Evolutionary conservation across 1,140 invertebrate species (phyloP), one percentile per base, ranked within the genome.

Genomic region (Cyphomyrmex costatus): DNA sequence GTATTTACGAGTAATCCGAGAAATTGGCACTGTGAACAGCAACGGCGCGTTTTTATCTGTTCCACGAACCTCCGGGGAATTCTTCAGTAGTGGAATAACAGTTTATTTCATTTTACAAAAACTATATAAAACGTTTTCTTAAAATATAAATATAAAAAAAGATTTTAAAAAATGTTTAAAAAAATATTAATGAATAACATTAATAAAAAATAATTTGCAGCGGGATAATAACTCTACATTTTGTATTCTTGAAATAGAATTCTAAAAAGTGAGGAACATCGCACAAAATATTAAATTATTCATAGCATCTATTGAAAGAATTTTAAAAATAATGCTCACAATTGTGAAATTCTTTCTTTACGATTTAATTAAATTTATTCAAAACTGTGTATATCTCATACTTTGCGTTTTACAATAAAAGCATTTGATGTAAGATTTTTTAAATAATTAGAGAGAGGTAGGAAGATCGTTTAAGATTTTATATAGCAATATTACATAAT

Each of bases 1-100:
- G 36, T 14, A 33, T 33, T 60, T 84, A 77, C 36, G 36, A 61
- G 19, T 46, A 61, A 74, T 16, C 14, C 27, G 56, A 74, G n/a
- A 61, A 76, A 84, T 76, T 84, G 16, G 46, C 16, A 63, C 36
- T 42, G 16, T 16, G 16, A 56, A 14, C 16, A 10, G 19, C 42
- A 0, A 21, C 33, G n/a, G 30, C 0, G 14, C 3, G 49, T 70
- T 71, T 49, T 33, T 42, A 70, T 16, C 16, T 19, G 30, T 56
- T 12, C 21, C 36, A 56, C 5, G 65, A 56, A 71, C 16, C 21
- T 21, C n/a, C 30, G 5, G 24, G 16, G 42, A 46, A 49, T 12
- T 33, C 3, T 1, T 6, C 1, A 42, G 21, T 46, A 77, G 14
- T 33, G 24, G 14, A 74, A 24, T 24, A 76, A 58, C 21, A 42